Percentiles rank a stretch among this genome's conserved stretches.
These are phyloP conservation scores for Lordiphosa stackelbergi DNA, from an alignment of 1,140 invertebrate genomes.

Conservation along the genomic window DNA sequence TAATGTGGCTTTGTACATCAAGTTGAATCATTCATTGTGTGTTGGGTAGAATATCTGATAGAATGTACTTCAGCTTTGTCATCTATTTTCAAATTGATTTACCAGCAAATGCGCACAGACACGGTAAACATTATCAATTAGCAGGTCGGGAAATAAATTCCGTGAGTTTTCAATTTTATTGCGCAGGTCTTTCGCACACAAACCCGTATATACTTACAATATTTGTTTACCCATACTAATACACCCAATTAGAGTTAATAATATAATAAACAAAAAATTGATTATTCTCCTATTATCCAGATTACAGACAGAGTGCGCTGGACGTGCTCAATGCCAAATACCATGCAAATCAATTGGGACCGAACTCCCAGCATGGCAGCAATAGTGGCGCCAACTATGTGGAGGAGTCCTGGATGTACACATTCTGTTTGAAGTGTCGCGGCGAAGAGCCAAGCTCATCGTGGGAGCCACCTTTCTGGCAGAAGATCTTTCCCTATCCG, in stretches of 20 bases:
- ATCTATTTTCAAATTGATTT: slow-evolving; percentile 52
- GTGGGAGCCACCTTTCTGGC: slow-evolving; percentile 88
- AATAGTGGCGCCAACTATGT: slow-evolving; percentile 49
- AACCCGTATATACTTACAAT: not conserved
- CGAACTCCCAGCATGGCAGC: slow-evolving; percentile 29
- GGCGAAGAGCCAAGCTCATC: slow-evolving; percentile 81
- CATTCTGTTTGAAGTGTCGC: slow-evolving; percentile 72
- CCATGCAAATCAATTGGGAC: slow-evolving; percentile 42
- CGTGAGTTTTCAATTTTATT: slow-evolving; percentile 35
- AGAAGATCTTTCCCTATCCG: slow-evolving; percentile 86
- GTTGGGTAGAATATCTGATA: slow-evolving; percentile 1
- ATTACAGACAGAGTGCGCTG: slow-evolving; percentile 56
- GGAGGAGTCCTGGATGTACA: slow-evolving; percentile 75
- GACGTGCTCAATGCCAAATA: slow-evolving; percentile 63
- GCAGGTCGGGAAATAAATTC: slow-evolving; percentile 33
- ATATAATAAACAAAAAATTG: slow-evolving; percentile 14
- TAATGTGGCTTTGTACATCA: not conserved
- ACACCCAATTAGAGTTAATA: slow-evolving; percentile 44
- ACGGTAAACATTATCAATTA: slow-evolving; percentile 68
- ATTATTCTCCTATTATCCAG: slow-evolving; percentile 24
- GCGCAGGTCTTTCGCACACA: slow-evolving; percentile 23
- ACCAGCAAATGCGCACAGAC: slow-evolving; percentile 15
- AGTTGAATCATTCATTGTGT: not conserved
- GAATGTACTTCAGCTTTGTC: not conserved
- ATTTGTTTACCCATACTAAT: slow-evolving; percentile 22